These are phyloP conservation scores for Geotrypetes seraphini DNA, from an alignment of 2,797 vertebrate genomes.

Conservation along the genomic window DNA sequence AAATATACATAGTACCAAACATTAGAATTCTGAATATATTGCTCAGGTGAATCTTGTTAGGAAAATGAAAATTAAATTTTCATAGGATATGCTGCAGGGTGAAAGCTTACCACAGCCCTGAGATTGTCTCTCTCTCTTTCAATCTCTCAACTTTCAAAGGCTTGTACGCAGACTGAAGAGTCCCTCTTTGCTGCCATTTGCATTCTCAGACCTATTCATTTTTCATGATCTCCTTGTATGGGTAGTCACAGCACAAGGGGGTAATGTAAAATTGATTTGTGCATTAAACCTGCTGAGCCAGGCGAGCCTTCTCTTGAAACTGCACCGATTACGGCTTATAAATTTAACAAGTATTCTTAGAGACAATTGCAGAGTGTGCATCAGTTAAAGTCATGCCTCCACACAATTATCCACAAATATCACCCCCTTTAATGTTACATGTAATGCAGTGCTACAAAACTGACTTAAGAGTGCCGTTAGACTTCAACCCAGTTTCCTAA, in stretches of 20 bases:
- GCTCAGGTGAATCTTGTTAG: conserved; percentile 21
- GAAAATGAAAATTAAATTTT: conserved; percentile 51
- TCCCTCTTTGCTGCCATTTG: conserved; percentile 65
- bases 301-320: conserved; percentile 64
- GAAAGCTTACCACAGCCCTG: conserved; percentile 44
- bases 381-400: no score
- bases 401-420: not conserved
- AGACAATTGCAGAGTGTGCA: conserved; percentile 17
- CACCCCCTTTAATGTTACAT: not conserved
- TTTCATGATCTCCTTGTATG: conserved; percentile 73
- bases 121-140: no score
- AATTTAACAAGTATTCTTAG: conserved; percentile 31
- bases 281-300: conserved; percentile 81
- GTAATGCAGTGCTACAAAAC: no score
- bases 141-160: conserved; percentile 45
- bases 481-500: no score
- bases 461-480: no score
- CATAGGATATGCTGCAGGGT: conserved; percentile 32
- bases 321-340: conserved; percentile 60
- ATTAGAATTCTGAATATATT: no score
- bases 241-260: conserved; percentile 71
- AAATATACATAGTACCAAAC: no score
- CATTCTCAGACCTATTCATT: conserved; percentile 74
- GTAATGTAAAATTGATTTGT: conserved; percentile 89
- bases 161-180: conserved; percentile 56